Evolutionary conservation across 2,113 vertebrate species (phyloP), one percentile per base, ranked within the genome.

Genomic region (Morone saxatilis): DNA sequence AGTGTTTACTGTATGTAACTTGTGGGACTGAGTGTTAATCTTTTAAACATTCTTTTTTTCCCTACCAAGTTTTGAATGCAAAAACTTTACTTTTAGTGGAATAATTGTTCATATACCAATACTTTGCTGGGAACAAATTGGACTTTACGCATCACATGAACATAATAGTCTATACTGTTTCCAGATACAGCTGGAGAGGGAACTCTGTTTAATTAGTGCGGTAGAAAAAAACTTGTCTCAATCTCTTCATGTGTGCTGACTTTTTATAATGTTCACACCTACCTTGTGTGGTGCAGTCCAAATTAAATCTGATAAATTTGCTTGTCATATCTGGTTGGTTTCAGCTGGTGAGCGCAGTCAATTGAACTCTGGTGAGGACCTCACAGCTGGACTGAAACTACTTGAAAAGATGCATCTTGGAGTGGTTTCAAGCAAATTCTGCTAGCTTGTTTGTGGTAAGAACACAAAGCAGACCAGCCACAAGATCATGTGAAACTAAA

Each of bases 1-100:
- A 65, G 63, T 67, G 65, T 84, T 80, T 70, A 57, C 41, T 57
- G 41, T 14, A 36, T 65, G n/a, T 43, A 25, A 61, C 40, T 71
- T 41, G n/a, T 43, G 60, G 31, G 51, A 22, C 38, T 45, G 16
- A 38, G 47, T 31, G 1, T 53, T 69, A 19, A 56, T 47, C 43
- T 61, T 48, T 9, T 36, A 47, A 47, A 60, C 43, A 8, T 43
- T 77, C 50, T n/a, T 41, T 60, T 78, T n/a, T 56, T 41, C 10
- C 36, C 1, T 2, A 17, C 20, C 17, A 31, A 41, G 20, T 63
- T 78, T 40, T 38, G 2, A 71, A 19, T 9, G 22, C 5, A 38
- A 66, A 74, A 74, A 6, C 10, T 74, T 59, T 1, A 22, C 6
- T 67, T 67, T 62, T 0, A 13, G 60, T 38, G 5, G 9, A 45